Evolutionary conservation across 1,140 invertebrate species (phyloP), one percentile per base, ranked within the genome.

Genomic region (Epicauta chinensis): DNA sequence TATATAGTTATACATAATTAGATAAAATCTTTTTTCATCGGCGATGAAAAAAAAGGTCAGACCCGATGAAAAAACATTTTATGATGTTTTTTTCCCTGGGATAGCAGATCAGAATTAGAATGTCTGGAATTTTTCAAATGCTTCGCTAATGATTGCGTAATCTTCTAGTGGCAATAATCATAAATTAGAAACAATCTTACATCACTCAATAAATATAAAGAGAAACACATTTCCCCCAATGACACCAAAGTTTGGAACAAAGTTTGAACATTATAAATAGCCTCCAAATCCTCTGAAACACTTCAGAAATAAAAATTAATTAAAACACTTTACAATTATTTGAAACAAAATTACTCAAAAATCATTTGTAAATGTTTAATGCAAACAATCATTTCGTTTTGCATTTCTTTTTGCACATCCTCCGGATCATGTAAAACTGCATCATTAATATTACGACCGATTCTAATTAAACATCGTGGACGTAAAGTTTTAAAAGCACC

Each of bases 151-250:
- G n/a, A n/a, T n/a, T n/a, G n/a, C n/a, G n/a, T n/a, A n/a, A n/a
- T n/a, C n/a, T n/a, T n/a, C n/a, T n/a, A n/a, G n/a, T n/a, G n/a
- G n/a, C n/a, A n/a, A n/a, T n/a, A n/a, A n/a, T n/a, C n/a, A n/a
- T n/a, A n/a, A n/a, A n/a, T n/a, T n/a, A n/a, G n/a, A n/a, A n/a
- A 10, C 36, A 36, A 40, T 32, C 9, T 58, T 58, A 64, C 63
- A 12, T 31, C 53, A 10, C 60, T 56, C 32, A 62, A 55, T 2
- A 59, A 40, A 46, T 61, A 67, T 37, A 67, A 47, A 45, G 62
- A 66, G 10, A 62, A 62, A 29, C 63, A 65, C 38, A 63, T 60
- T 46, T 64, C 60, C 9, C 64, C 43, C 16, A 65, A 50, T 3
- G 63, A 64, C 10, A 61, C 55, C 15, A 65, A 31, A 6, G 56